Base-by-base conservation (phyloP, 1,140 invertebrate species). In the Aplysia californica region DNA sequence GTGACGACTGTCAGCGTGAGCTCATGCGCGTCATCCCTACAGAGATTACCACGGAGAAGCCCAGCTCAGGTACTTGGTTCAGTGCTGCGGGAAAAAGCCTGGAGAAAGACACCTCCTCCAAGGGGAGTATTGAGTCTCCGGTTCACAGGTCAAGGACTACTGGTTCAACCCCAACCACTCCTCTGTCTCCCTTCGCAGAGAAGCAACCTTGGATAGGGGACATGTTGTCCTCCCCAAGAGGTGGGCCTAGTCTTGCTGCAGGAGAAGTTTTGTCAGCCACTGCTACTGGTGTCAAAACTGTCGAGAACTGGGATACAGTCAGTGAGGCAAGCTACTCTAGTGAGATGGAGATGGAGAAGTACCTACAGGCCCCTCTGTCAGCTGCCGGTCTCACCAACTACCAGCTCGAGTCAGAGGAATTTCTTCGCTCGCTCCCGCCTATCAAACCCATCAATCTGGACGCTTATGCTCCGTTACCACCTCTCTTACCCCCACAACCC, bases 381-480 rank as follows among this genome's bases (percentile, higher is more conserved):
- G 44, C 70, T 41, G 70, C 70, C 41, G 70, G 70, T 5, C 29
- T 72, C 35, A 44, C 72, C 23, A 66, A 65, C 31, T 71, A 79
- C 76, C 79, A 85, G n/a, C 77, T 74, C 67, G 83, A 82, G n/a
- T 82, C 82, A 2, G 85, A 86, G 29, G 80, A 65, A 74, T 86
- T 86, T 72, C 77, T 86, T 2, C 79, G 78, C 41, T 82, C 85
- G 23, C 73, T 86, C 38, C 85, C 85, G 38, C 84, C 85, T 61
- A 77, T 82, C 29, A 84, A 83, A 79, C 73, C 76, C 18, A 80
- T 86, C 20, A 79, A 85, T 59, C 61, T 86, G 56, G 72, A 75
- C 21, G 61, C 36, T 4, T 75, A 65, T 26, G 23, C 61, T 15
- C 20, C 58, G n/a, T n/a, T n/a, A n/a, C 6, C 56, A 33, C 72